Evolutionary conservation across 2,797 vertebrate genomes (phyloP).

Genomic region (Brachyalestes nurse): DNA sequence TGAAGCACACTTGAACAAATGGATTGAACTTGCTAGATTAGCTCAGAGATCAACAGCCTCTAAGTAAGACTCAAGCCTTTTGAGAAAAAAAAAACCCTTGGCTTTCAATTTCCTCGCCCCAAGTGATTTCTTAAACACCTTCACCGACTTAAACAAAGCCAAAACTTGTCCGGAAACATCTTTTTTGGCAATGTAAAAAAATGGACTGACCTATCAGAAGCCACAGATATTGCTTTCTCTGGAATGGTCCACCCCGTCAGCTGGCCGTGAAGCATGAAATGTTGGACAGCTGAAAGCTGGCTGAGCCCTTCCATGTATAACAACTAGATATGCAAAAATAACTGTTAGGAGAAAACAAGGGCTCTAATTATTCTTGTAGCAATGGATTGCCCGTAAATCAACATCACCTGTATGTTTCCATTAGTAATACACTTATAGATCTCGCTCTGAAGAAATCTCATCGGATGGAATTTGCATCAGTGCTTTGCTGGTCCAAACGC

Average conservation of each 20-base stretch:
- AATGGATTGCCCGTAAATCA: neutral
- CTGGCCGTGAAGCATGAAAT: constrained; percentile 21
- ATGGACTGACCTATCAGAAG: constrained; percentile 12
- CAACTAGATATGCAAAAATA: neutral
- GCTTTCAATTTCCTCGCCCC: constrained; percentile 22
- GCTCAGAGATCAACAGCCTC: constrained; percentile 70
- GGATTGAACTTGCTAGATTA: constrained; percentile 68
- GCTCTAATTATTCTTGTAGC: neutral
- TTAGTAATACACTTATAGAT: constrained; percentile 15
- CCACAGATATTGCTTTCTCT: constrained; percentile 44
- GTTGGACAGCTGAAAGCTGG: constrained; percentile 10
- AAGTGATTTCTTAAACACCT: constrained; percentile 28
- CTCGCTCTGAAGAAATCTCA: neutral
- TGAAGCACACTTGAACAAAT: constrained; percentile 68
- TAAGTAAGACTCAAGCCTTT: constrained; percentile 42
- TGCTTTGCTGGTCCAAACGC: constrained; percentile 18
- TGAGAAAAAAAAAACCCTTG: neutral
- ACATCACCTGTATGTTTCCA: constrained; percentile 15
- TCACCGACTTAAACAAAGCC: constrained; percentile 8
- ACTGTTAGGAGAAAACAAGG: constrained; percentile 1
- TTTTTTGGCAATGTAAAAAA: constrained; percentile 7
- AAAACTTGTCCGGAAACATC: neutral
- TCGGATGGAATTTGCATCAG: neutral
- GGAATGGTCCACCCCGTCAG: constrained; percentile 11
- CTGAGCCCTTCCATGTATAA: constrained; percentile 16